Percentiles rank a stretch among this genome's conserved stretches.
Evolutionary conservation across 2,888 invertebrate genomes (phyloP).

Genomic region (Diaprepes abbreviatus): DNA sequence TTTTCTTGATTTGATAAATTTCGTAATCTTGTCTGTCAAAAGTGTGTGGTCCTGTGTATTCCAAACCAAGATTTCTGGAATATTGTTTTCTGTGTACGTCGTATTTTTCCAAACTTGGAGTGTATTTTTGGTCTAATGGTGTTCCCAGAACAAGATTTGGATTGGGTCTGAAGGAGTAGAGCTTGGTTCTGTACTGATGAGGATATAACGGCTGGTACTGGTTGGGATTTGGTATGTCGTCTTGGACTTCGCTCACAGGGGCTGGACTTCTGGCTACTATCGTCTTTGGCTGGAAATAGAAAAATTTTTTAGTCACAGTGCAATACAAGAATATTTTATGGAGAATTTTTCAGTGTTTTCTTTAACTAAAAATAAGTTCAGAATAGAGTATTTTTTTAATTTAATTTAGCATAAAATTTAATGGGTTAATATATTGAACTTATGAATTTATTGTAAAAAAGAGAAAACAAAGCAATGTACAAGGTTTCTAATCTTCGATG

Average conservation of each 20-base stretch:
- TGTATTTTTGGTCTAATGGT: conserved; percentile 63
- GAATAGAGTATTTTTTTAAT: no score
- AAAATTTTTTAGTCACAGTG: neutral
- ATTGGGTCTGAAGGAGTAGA: conserved; percentile 58
- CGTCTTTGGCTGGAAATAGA: conserved; percentile 50
- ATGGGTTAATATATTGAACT: no score
- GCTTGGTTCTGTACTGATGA: conserved; percentile 61
- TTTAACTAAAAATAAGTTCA: no score
- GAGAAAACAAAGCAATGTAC: no score
- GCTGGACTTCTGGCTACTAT: conserved; percentile 58
- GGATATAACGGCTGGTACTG: conserved; percentile 62
- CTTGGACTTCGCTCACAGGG: conserved; percentile 63
- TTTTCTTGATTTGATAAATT: conserved; percentile 54
- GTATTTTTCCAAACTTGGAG: conserved; percentile 60
- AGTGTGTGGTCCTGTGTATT: conserved; percentile 64
- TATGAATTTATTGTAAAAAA: no score
- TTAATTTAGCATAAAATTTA: no score
- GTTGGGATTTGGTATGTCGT: conserved; percentile 60
- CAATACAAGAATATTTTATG: neutral
- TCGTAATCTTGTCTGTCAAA: conserved; percentile 65
- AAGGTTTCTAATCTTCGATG: no score
- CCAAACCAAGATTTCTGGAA: conserved; percentile 59
- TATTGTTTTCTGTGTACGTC: conserved; percentile 58
- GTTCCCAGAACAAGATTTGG: conserved; percentile 63
- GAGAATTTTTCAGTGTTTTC: no score